Evolutionary conservation across 1,140 invertebrate species (phyloP), one percentile per base, ranked within the genome.

Genomic region (Watersipora subatra): DNA sequence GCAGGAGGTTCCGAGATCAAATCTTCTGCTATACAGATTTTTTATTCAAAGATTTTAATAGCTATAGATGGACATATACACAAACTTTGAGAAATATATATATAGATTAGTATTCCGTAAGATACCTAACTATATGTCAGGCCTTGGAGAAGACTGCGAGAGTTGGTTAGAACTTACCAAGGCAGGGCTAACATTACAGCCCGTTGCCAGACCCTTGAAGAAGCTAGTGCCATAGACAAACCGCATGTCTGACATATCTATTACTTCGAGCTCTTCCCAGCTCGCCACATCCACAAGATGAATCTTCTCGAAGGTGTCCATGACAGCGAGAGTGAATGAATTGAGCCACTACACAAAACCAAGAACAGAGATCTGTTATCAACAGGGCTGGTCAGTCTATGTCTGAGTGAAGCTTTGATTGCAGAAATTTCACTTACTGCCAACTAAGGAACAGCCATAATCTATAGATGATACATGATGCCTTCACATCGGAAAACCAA

Each of bases 151-250:
- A n/a, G n/a, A n/a, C n/a, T n/a, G n/a, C n/a, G n/a, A n/a, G n/a
- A n/a, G n/a, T n/a, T n/a, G n/a, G n/a, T n/a, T n/a, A n/a, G n/a
- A n/a, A n/a, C 74, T 73, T 79, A 84, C 84, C 83, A 88, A 80
- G n/a, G 87, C 87, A 73, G 84, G 82, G 72, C 86, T 87, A 62
- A 91, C 89, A 78, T 90, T 89, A 29, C 88, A 74, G 29, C 88
- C 88, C 15, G 87, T 89, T 1, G 86, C 85, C 26, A 88, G 71
- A 46, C 87, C 88, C 78, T 97, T 95, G 73, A 95, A 97, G 81
- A 93, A 90, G 70, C 90, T 91, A 27, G 90, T 92, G 27, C 79
- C 80, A 78, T 96, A 97, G 0, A 95, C 90, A 30, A 97, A 83
- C 64, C 90, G 87, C 19, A 92, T 88, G 70, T 86, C 85, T 30